These are phyloP conservation scores for Aquatica leii DNA, from an alignment of 2,888 invertebrate species.

Conservation along the genomic window DNA sequence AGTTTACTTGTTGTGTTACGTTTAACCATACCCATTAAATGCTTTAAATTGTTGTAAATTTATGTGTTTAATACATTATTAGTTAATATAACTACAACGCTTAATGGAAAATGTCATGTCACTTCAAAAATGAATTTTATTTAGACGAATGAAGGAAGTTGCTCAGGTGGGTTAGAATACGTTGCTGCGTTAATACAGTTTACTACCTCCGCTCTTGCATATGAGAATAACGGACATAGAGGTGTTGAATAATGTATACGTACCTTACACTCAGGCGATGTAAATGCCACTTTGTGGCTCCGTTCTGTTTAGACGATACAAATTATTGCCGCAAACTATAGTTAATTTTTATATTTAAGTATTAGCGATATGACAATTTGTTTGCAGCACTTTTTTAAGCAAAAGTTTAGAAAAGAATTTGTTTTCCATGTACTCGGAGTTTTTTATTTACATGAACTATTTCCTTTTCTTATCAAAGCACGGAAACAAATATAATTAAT, in stretches of 20 bases:
- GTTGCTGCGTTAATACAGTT: conserved; percentile 35
- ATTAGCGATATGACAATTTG: neutral
- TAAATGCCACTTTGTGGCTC: conserved; percentile 34
- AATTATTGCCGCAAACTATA: conserved; percentile 28
- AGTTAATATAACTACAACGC: no score
- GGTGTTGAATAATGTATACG: conserved; percentile 37
- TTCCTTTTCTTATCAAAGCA: conserved; percentile 3
- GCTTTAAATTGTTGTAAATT: no score
- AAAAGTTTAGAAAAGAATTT: no score
- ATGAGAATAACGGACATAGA: conserved; percentile 38
- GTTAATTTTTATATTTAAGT: conserved; percentile 17
- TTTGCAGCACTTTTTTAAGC: no score
- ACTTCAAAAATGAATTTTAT: conserved; percentile 30
- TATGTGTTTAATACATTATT: neutral
- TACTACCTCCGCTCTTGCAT: conserved; percentile 36
- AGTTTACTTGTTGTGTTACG: no score
- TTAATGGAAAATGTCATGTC: conserved; percentile 21
- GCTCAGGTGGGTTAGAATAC: conserved; percentile 36
- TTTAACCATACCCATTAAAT: no score
- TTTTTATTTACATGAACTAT: conserved; percentile 9
- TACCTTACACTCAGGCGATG: conserved; percentile 35
- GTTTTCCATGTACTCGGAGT: neutral
- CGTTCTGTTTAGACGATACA: conserved; percentile 28
- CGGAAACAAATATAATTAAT: conserved; percentile 23
- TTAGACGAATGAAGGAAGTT: conserved; percentile 35